Base-by-base conservation (phyloP, 2,888 invertebrate genomes). In the Allacma fusca region DNA sequence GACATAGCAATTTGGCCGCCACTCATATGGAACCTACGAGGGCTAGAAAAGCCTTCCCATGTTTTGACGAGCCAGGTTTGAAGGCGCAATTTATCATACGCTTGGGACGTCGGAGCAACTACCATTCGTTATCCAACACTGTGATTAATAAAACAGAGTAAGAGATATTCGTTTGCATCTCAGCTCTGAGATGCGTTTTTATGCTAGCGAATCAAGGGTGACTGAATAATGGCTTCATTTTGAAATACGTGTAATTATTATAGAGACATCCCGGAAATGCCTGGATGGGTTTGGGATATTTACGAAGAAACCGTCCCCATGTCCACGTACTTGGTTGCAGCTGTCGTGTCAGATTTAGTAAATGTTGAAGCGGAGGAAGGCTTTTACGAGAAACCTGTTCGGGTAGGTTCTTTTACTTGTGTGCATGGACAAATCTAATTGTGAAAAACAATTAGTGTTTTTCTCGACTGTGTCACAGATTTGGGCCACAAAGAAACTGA, bases 401-500 rank as follows among this genome's bases (percentile, higher is more conserved):
- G 23, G 34, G 73, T 72, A 40, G 21, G 19, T 21, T 40, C 13
- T 40, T 9, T 40, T 40, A 13, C 13, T 40, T n/a, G n/a, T n/a
- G n/a, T n/a, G n/a, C n/a, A n/a, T n/a, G n/a, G n/a, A n/a, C n/a
- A n/a, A n/a, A n/a, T n/a, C n/a, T n/a, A n/a, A n/a, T n/a, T n/a
- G 7, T 5, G 13, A 40, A 40, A 40, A 9, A 40, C n/a, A 40
- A 40, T 40, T 40, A 5, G 7, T 9, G 13, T 40, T 40, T 40
- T 5, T 9, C 5, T 9, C 13, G 40, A 5, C 13, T 40, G 5
- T 40, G 40, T n/a, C n/a, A n/a, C 13, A 82, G 82, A 89, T 89
- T 0, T 89, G 87, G 86, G 86, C 88, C 5, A 83, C 88, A 62
- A 86, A 87, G 9, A 87, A 87, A 77, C 86, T 87, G 4, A 85